A percentile compares a stretch with the other conserved stretches of the same genome.
phyloP scores from a whole-genome alignment of 2,888 invertebrate genomes.

The Stegophylla sp. region DNA sequence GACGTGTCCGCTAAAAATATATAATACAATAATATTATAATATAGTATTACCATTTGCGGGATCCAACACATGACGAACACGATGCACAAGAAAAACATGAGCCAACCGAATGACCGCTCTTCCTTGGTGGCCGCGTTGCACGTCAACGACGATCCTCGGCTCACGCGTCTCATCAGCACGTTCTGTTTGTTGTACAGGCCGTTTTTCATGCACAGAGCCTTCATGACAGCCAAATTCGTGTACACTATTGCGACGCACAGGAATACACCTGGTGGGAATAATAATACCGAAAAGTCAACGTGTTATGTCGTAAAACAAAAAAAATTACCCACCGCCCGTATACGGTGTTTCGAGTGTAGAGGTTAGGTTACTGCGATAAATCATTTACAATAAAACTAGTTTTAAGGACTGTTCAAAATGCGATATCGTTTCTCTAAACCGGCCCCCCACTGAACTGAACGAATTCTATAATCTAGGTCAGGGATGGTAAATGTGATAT shows the following conservation, averaged over 20 bases:
- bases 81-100: slow-evolving; percentile 82
- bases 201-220: slow-evolving; percentile 68
- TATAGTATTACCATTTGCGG: slow-evolving; percentile 78
- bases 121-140: slow-evolving; percentile 73
- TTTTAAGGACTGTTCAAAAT: no score
- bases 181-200: slow-evolving; percentile 64
- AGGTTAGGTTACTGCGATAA: no score
- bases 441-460: no score
- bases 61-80: slow-evolving; percentile 85
- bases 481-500: no score
- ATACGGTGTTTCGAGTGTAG: no score
- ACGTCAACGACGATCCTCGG: slow-evolving; percentile 63
- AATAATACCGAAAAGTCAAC: slow-evolving; percentile 13
- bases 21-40: no score
- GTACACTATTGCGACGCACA: slow-evolving; percentile 78
- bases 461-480: no score
- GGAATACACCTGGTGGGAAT: slow-evolving; percentile 70
- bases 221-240: slow-evolving; percentile 84
- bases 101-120: slow-evolving; percentile 84
- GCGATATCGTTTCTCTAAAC: no score
- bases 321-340: no score
- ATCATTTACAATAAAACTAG: no score
- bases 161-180: slow-evolving; percentile 66
- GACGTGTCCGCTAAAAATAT: no score
- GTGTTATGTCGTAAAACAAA: no score